Percentiles rank a stretch among this genome's conserved stretches.
These are phyloP conservation scores for Lasioglossum albipes DNA, from an alignment of 1,140 invertebrate genomes.

Conservation along the genomic window DNA sequence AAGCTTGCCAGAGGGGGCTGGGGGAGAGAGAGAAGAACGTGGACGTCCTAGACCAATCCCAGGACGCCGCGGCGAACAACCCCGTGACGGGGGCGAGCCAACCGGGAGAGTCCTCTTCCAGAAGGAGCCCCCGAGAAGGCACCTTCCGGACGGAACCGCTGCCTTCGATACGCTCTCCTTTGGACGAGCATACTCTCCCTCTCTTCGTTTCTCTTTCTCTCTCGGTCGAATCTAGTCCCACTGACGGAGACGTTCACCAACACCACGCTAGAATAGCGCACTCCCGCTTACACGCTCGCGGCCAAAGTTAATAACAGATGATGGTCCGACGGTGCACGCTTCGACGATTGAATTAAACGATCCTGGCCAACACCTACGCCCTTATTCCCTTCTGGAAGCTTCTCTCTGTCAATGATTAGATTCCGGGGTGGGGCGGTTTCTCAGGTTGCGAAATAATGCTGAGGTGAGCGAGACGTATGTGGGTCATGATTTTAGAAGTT, in stretches of 20 bases:
- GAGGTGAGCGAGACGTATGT: no score
- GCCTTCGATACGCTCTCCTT: constrained; percentile 52
- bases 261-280: not conserved
- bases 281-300: constrained; percentile 49
- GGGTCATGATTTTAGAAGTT: no score
- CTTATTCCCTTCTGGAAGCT: not conserved
- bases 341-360: constrained; percentile 62
- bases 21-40: constrained; percentile 33
- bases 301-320: constrained; percentile 61
- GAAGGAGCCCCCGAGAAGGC: constrained; percentile 60
- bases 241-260: no score
- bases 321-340: constrained; percentile 51
- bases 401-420: constrained; percentile 39
- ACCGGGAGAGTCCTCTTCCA: constrained; percentile 57
- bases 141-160: constrained; percentile 44
- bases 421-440: not conserved
- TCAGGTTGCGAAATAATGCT: no score
- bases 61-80: constrained; percentile 60
- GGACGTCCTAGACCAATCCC: constrained; percentile 66
- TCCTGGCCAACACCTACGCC: not conserved
- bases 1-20: constrained; percentile 63
- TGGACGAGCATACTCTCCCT: not conserved
- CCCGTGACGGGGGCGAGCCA: constrained; percentile 56
- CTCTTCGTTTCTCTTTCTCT: no score
- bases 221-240: not conserved